Evolutionary conservation across 1,140 invertebrate species (phyloP).

Genomic region (Trichoplusia ni): DNA sequence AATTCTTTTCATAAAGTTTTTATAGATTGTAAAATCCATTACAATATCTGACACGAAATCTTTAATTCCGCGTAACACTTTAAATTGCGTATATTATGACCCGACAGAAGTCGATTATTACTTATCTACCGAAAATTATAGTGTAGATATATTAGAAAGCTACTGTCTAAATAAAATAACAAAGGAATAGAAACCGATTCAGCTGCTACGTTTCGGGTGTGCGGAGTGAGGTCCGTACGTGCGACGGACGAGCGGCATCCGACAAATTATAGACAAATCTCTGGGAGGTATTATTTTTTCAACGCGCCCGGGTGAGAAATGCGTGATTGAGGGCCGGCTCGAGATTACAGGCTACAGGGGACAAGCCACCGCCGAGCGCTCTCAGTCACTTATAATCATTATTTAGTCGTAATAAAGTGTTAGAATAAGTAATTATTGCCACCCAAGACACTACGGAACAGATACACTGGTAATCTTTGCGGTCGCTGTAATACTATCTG

Average conservation of each 20-base stretch:
- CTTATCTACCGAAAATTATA: slow-evolving; percentile 40
- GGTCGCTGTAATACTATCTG: slow-evolving; percentile 34
- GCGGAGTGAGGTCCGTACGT: slow-evolving; percentile 37
- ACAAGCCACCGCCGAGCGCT: slow-evolving; percentile 68
- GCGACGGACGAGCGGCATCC: slow-evolving; percentile 60
- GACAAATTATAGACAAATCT: slow-evolving; percentile 79
- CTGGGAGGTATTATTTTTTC: slow-evolving; percentile 75
- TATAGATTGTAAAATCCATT: not conserved
- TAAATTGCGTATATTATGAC: slow-evolving; percentile 22
- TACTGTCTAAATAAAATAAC: slow-evolving; percentile 63
- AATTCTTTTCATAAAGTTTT: not conserved
- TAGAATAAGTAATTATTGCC: slow-evolving; percentile 71
- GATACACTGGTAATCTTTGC: slow-evolving; percentile 38
- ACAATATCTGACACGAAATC: not conserved
- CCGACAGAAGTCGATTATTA: slow-evolving; percentile 32
- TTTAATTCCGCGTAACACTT: slow-evolving; percentile 13
- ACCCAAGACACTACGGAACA: slow-evolving; percentile 55
- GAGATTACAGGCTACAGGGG: slow-evolving; percentile 70
- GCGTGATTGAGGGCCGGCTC: slow-evolving; percentile 76
- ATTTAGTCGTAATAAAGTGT: slow-evolving; percentile 78
- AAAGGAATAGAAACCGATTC: slow-evolving; percentile 47
- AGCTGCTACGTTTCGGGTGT: slow-evolving; percentile 38
- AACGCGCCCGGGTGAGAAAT: slow-evolving; percentile 79
- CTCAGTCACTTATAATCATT: slow-evolving; percentile 69
- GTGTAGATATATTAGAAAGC: slow-evolving; percentile 51